phyloP scores from a whole-genome alignment of 2,888 invertebrate species.

The Hemithea aestivaria region DNA sequence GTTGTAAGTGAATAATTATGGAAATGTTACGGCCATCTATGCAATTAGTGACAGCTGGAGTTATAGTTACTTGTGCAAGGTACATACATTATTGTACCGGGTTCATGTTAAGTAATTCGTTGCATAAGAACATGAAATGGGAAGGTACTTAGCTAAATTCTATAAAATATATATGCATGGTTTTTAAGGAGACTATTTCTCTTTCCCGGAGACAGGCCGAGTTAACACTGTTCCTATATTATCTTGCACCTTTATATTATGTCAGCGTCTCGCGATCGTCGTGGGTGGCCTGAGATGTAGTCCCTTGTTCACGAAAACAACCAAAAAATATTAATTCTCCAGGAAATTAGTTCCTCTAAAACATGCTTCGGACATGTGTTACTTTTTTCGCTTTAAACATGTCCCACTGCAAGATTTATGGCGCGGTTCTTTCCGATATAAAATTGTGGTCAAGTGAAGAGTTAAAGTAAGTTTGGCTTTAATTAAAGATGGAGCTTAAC shows the following conservation, averaged over 20 bases:
- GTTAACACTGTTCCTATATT: slow-evolving; percentile 41
- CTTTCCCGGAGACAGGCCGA: slow-evolving; percentile 30
- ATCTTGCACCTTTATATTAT: slow-evolving; percentile 31
- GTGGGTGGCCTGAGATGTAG: slow-evolving; percentile 63
- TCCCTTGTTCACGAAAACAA: slow-evolving; percentile 57
- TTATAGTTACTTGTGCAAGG: too few species aligned
- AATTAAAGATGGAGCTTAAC: slow-evolving; percentile 46
- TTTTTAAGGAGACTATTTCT: slow-evolving; percentile 15
- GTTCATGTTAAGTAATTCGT: too few species aligned
- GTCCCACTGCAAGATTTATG: slow-evolving; percentile 67
- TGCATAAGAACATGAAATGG: too few species aligned
- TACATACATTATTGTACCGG: too few species aligned
- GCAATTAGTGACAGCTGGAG: neutral
- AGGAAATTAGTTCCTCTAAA: slow-evolving; percentile 77
- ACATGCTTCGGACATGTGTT: slow-evolving; percentile 74
- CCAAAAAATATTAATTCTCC: slow-evolving; percentile 58
- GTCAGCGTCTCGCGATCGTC: slow-evolving; percentile 49
- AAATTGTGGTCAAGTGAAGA: slow-evolving; percentile 60
- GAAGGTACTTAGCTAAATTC: too few species aligned
- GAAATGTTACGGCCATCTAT: slow-evolving; percentile 5
- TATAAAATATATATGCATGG: too few species aligned
- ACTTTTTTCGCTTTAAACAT: slow-evolving; percentile 76
- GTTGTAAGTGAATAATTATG: slow-evolving; percentile 10
- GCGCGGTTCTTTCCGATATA: slow-evolving; percentile 56
- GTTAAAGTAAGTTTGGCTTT: slow-evolving; percentile 50